phyloP scores from a whole-genome alignment of 1,140 invertebrate species.

The Elysia chlorotica region DNA sequence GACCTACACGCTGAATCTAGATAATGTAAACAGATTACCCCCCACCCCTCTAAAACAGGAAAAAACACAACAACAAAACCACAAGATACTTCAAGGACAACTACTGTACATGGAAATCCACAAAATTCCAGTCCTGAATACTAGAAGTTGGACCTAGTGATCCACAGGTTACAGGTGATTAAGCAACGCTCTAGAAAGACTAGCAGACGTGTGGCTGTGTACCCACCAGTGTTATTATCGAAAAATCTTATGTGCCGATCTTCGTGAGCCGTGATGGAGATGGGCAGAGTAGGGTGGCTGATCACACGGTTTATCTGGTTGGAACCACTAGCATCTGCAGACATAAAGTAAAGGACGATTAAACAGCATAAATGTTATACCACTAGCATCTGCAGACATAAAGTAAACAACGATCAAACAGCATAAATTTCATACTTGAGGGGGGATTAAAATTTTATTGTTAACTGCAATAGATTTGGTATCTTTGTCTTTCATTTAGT shows the following conservation, averaged over 20 bases:
- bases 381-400: conserved; percentile 42
- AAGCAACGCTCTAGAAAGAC: too few species aligned
- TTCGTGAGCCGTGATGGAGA: conserved; percentile 96
- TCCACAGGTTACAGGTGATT: too few species aligned
- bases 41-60: too few species aligned
- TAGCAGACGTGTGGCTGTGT: too few species aligned
- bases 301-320: conserved; percentile 83
- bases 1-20: too few species aligned
- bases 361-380: not conserved
- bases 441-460: not conserved
- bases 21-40: too few species aligned
- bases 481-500: not conserved
- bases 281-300: conserved; percentile 92
- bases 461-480: not conserved
- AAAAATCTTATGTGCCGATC: conserved; percentile 98
- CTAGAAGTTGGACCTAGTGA: too few species aligned
- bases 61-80: too few species aligned
- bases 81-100: too few species aligned
- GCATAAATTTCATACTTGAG: not conserved
- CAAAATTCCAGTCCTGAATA: too few species aligned
- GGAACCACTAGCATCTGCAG: conserved; percentile 51
- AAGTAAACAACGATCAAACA: not conserved
- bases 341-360: not conserved
- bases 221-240: conserved; percentile 94
- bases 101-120: too few species aligned